Base-by-base conservation (phyloP, 2,888 invertebrate species). In the Capitulum mitella region DNA sequence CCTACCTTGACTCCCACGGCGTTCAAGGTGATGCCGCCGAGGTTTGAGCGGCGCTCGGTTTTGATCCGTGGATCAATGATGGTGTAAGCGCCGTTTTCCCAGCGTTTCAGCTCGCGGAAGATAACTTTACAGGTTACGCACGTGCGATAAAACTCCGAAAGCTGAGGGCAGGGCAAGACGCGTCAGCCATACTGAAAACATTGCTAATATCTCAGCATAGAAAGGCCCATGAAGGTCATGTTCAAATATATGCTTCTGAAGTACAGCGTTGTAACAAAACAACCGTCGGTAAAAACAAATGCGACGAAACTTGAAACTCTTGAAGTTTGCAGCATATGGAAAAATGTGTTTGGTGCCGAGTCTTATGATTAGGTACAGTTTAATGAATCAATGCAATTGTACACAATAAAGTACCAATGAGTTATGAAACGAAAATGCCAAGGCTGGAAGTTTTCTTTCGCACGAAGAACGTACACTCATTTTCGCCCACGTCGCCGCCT, bases 1-100 rank as follows among this genome's bases (percentile, higher is more conserved):
- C 58, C n/a, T 64, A 34, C 64, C 64, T 64, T 64, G 34, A 64
- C 64, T 8, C 64, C 64, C 3, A 64, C 64, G 19, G 64, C 64
- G 64, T 64, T 64, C 12, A 64, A 34, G 14, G 64, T 64, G 1
- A 64, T 34, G 12, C 64, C 64, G 64, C 34, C 64, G 16, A 64
- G 64, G 64, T 64, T 22, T 14, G 3, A 2, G 32, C 64, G 32
- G 5, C 64, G 32, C 29, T 64, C 34, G 6, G 14, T 3, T 19
- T 32, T 64, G 34, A 14, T 32, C 16, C 64, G 32, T 3, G 6
- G 14, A 19, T 64, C 64, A 10, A 19, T 1, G 14, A 64, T n/a
- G 19, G 64, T 64, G 3, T 64, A 32, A 1, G 5, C 5, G 19
- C 34, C 34, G 64, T 19, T 19, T 16, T 14, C 5, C 64, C 64